Conservation (phyloP, 2,113 vertebrate species). For the Ovibos moschatus region DNA sequence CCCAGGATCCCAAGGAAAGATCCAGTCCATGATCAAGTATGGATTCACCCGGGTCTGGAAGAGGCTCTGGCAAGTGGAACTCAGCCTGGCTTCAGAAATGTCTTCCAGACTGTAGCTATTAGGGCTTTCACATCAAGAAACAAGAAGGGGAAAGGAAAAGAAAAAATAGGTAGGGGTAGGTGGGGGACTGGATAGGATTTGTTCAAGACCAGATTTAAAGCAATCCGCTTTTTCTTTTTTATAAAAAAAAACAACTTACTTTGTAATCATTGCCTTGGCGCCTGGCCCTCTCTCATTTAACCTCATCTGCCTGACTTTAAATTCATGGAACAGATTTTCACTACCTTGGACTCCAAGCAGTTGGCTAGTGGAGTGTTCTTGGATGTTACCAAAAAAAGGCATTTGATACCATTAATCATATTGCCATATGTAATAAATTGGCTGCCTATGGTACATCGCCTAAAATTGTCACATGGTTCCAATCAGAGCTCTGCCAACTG, state of each 20-base stretch:
- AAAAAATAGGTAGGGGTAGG: slow-evolving; percentile 6
- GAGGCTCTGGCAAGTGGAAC: slow-evolving; percentile 29
- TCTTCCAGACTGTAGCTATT: slow-evolving; percentile 55
- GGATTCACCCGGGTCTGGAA: neutral
- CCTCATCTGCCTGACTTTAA: slow-evolving; percentile 82
- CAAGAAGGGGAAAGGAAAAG: neutral
- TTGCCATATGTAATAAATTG: slow-evolving; percentile 87
- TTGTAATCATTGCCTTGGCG: slow-evolving; percentile 78
- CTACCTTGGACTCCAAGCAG: slow-evolving; percentile 76
- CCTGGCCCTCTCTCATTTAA: slow-evolving; percentile 78
- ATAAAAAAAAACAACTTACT: slow-evolving; percentile 56
- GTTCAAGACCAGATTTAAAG: slow-evolving; percentile 69
- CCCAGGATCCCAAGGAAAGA: slow-evolving; percentile 2
- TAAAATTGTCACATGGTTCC: slow-evolving; percentile 84
- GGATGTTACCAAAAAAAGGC: slow-evolving; percentile 73
- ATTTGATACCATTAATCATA: slow-evolving; percentile 87
- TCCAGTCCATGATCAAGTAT: neutral
- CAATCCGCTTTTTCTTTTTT: slow-evolving; percentile 56
- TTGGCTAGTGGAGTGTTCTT: slow-evolving; percentile 75
- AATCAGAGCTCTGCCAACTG: slow-evolving; percentile 82
- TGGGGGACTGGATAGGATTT: slow-evolving; percentile 41
- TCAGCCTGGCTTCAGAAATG: slow-evolving; percentile 47
- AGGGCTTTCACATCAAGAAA: slow-evolving; percentile 32
- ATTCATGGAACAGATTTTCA: slow-evolving; percentile 79
- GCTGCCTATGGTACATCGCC: slow-evolving; percentile 80